Conservation (phyloP, 2,797 vertebrate species). For the Caiman crocodilus region DNA sequence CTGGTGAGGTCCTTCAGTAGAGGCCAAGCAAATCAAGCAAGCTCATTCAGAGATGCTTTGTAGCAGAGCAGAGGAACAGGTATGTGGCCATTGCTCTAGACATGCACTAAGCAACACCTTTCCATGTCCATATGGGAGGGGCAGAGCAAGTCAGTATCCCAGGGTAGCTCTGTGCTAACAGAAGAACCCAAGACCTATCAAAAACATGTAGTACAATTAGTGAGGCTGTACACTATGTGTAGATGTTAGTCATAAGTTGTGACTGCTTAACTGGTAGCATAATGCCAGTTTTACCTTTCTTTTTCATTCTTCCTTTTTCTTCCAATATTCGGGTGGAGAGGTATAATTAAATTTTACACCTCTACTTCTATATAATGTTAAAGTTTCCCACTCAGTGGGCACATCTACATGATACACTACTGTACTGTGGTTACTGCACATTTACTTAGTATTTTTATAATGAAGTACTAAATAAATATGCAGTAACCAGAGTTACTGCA, state of each 20-base stretch:
- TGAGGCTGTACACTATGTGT: neutral
- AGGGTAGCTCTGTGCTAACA: rapidly evolving
- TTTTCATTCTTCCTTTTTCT: neutral
- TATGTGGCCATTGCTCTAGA: neutral
- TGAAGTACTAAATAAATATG: too few species aligned
- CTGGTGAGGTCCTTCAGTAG: neutral
- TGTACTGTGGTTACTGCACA: too few species aligned
- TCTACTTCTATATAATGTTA: neutral
- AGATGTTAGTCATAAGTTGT: neutral
- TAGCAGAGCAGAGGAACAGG: neutral
- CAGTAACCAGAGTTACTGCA: too few species aligned
- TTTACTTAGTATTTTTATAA: too few species aligned
- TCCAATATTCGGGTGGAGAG: neutral
- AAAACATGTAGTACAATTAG: neutral
- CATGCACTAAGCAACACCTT: neutral
- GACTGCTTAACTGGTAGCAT: neutral
- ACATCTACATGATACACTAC: too few species aligned
- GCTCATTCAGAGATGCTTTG: neutral
- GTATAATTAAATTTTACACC: neutral
- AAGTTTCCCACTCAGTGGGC: neutral
- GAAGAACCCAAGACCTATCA: neutral
- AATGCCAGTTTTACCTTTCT: neutral
- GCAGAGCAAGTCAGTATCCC: neutral
- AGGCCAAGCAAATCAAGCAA: too few species aligned
- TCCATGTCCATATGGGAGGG: rapidly evolving